Base-by-base conservation (phyloP, 2,888 invertebrate genomes). In the Xestia xanthographa region DNA sequence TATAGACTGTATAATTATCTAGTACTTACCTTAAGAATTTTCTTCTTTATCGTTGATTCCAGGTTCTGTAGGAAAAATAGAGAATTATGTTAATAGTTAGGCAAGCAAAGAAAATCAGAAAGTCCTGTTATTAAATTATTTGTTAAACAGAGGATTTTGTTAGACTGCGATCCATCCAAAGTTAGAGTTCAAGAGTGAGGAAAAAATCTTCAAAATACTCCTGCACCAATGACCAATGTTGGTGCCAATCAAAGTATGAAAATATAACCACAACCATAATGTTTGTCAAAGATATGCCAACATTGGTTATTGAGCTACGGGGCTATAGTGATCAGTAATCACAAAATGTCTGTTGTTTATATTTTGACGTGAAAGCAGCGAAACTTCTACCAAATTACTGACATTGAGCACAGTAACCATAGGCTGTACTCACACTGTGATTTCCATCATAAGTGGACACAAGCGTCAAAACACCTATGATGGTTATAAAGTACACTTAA, bases 101-200 rank as follows among this genome's bases (percentile, higher is more conserved):
- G 72, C 75, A 89, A 88, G 88, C 86, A 82, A 83, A 79, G 84
- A 80, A 84, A 86, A 79, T 80, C 73, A 79, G 43, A 75, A 67
- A 73, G 58, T 72, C 77, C 72, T 75, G 75, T 79, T 86, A 86
- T 53, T 70, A 41, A 11, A 83, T 79, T 75, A 76, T 63, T 65
- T 74, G 70, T 80, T 75, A 77, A 78, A 77, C 5, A 83, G 75
- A 74, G 26, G 14, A 56, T 56, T 2, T 66, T 79, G 80, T 87
- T 87, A 87, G 80, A 56, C 48, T 87, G 85, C 82, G 80, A 90
- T 90, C 89, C 87, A 89, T 89, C 87, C 88, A 87, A 67, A 83
- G 87, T 85, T 82, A 85, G 69, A 84, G 66, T 68, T 67, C 1
- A 73, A 71, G 50, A 62, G 26, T 43, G 4, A 0, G 58, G 4